Percentiles rank a stretch among this genome's conserved stretches.
Conservation (phyloP, 2,888 invertebrate genomes). For the Protonemura montana region DNA sequence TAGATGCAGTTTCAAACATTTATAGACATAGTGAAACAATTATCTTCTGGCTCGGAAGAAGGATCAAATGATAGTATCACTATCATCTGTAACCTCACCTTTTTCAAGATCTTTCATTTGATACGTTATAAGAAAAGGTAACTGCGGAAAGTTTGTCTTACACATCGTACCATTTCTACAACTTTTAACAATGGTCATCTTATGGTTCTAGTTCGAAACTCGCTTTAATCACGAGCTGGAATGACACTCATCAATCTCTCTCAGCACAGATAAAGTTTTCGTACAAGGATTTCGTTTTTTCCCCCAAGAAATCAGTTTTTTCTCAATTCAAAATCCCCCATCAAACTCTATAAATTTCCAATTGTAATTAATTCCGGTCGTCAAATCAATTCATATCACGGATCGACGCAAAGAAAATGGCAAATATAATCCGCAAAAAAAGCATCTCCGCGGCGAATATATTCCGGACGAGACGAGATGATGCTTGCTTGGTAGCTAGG, state of each 20-base stretch:
- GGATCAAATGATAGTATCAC: background rate
- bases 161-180: background rate
- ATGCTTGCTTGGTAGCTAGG: background rate
- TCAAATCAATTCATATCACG: conserved; percentile 39
- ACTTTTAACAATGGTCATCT: background rate
- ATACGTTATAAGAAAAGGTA: background rate
- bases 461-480: background rate
- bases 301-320: background rate
- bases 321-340: background rate
- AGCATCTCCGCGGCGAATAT: background rate
- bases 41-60: background rate
- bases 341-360: background rate
- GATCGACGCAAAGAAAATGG: background rate
- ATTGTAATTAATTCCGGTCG: conserved; percentile 32
- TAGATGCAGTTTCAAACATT: background rate
- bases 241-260: background rate
- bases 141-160: background rate
- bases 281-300: background rate
- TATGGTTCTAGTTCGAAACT: background rate
- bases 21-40: background rate
- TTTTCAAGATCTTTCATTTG: background rate
- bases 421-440: conserved; percentile 14
- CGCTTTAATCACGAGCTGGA: background rate
- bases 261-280: background rate
- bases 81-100: background rate